These are phyloP conservation scores for Formicarius rufipectus DNA, from an alignment of 2,113 vertebrate genomes.

Conservation along the genomic window DNA sequence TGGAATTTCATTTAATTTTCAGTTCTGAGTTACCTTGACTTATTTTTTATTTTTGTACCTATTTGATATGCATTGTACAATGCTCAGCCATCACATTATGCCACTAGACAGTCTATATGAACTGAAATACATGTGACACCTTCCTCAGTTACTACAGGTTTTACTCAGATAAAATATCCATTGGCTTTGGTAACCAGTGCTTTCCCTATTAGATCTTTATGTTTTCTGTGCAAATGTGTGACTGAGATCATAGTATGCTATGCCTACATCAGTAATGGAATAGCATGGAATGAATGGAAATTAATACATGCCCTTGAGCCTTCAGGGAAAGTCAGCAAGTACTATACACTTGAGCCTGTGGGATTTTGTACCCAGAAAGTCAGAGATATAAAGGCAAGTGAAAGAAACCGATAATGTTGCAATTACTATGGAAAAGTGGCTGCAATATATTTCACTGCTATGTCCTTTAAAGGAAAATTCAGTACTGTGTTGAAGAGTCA, in stretches of 20 bases:
- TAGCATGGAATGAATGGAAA: not conserved
- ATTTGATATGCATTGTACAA: not conserved
- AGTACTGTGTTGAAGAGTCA: not conserved
- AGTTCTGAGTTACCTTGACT: not conserved
- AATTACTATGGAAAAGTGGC: not conserved
- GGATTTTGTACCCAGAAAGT: not conserved
- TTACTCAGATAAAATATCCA: not conserved
- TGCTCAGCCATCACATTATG: not conserved
- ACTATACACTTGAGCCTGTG: not conserved
- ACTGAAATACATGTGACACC: not conserved
- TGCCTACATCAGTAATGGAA: not conserved
- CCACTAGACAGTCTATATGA: not conserved
- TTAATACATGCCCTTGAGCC: not conserved
- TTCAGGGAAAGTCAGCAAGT: not conserved
- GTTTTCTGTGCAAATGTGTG: fast-evolving
- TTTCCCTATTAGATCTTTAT: not conserved
- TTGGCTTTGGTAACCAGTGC: not conserved
- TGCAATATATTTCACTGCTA: not conserved
- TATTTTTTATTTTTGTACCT: not conserved
- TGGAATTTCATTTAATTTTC: not conserved
- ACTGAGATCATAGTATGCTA: not conserved
- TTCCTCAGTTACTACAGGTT: not conserved
- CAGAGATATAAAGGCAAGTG: not conserved
- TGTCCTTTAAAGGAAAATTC: not conserved
- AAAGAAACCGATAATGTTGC: not conserved